These are phyloP conservation scores for Caenorhabditis sulstoni DNA, from an alignment of 2,888 invertebrate species.

Conservation along the genomic window DNA sequence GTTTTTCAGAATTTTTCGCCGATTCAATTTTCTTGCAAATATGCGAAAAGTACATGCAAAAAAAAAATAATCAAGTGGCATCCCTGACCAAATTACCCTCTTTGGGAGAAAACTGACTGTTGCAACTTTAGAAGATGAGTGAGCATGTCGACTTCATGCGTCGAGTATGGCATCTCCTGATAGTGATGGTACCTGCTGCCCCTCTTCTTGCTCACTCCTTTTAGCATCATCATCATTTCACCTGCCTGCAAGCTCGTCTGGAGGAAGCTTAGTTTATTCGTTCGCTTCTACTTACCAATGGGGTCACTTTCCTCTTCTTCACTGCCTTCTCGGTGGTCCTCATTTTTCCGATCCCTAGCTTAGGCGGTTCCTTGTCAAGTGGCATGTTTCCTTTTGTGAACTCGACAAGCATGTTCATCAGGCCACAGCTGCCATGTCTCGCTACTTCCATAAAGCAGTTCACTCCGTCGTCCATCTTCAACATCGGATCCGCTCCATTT, in stretches of 20 bases:
- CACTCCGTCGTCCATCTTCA: constrained; percentile 95
- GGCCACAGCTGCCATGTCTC: constrained; percentile 95
- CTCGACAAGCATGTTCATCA: constrained; percentile 94
- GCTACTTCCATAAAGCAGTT: constrained; percentile 99
- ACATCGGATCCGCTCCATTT: constrained; percentile 94
- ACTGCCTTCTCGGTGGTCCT: constrained; percentile 4
- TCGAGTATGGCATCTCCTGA: constrained; percentile 31
- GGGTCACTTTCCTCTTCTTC: constrained; percentile 19
- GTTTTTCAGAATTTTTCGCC: too few species aligned
- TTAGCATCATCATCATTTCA: constrained; percentile 36
- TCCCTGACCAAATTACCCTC: too few species aligned
- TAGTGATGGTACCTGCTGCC: background rate
- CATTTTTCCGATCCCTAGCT: constrained; percentile 14
- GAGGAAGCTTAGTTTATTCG: background rate
- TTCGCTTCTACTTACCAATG: background rate
- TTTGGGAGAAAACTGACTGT: constrained; percentile 36
- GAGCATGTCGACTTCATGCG: constrained; percentile 51
- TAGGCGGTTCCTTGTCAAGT: constrained; percentile 29
- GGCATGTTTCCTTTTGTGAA: constrained; percentile 48
- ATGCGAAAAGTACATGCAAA: too few species aligned
- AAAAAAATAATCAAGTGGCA: too few species aligned
- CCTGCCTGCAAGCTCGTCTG: constrained; percentile 37
- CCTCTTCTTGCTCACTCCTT: constrained; percentile 28
- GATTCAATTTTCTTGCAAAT: too few species aligned
- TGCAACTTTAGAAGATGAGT: constrained; percentile 50